Percentiles rank a stretch among this genome's conserved stretches.
These are phyloP conservation scores for fruit fly (Drosophila melanogaster) DNA, from an alignment of 1,140 invertebrate genomes.

Conservation along the genomic window DNA sequence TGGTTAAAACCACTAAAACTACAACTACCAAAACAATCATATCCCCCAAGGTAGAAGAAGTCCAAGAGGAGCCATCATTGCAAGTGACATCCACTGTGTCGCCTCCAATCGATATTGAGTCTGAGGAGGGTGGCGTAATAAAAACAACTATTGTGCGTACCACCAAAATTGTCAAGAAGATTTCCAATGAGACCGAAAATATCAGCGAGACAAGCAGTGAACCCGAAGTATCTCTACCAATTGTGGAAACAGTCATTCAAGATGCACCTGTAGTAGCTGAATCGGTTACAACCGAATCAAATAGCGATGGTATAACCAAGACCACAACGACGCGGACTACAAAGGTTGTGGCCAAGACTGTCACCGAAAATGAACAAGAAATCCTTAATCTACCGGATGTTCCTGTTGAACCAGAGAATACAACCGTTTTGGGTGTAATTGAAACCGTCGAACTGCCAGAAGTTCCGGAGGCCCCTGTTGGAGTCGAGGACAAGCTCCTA, in stretches of 20 bases:
- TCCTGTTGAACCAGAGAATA: background rate
- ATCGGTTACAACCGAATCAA: slow-evolving; percentile 71
- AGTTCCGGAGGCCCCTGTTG: background rate
- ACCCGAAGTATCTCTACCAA: slow-evolving; percentile 36
- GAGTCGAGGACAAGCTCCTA: slow-evolving; percentile 14
- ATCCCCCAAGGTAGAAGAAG: slow-evolving; percentile 44
- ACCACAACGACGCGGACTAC: slow-evolving; percentile 68
- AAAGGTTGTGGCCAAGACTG: slow-evolving; percentile 46
- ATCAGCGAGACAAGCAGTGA: slow-evolving; percentile 57
- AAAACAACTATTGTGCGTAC: slow-evolving; percentile 76
- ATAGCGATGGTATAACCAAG: slow-evolving; percentile 65
- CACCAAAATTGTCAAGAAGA: slow-evolving; percentile 78
- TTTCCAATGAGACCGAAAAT: slow-evolving; percentile 61
- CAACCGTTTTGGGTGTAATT: background rate
- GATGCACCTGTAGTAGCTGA: slow-evolving; percentile 67
- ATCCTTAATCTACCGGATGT: slow-evolving; percentile 9
- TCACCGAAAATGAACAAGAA: slow-evolving; percentile 27
- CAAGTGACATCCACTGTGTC: background rate
- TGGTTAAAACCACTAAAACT: slow-evolving; percentile 73
- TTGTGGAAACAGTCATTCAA: slow-evolving; percentile 51
- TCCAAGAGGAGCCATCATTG: slow-evolving; percentile 15
- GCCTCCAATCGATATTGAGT: slow-evolving; percentile 8
- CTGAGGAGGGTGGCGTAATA: slow-evolving; percentile 50
- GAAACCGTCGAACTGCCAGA: background rate
- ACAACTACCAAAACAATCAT: slow-evolving; percentile 67